Base-by-base conservation (phyloP, 2,797 vertebrate species). In the Sebastes nivosus region DNA sequence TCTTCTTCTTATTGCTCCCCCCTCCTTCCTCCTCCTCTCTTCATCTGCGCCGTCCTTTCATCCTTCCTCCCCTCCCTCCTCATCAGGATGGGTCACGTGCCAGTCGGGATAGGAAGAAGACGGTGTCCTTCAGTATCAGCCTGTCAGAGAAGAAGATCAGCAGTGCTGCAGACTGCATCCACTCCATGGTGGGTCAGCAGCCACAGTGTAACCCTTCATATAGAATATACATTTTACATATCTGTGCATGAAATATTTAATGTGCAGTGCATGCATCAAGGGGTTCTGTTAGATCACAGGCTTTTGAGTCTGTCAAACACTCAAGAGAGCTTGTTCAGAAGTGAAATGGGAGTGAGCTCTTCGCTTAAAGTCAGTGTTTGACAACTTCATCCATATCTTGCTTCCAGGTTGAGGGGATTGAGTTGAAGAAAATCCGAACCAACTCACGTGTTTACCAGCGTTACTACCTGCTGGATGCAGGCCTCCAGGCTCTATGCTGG, bases 81-180 rank as follows among this genome's bases (percentile, higher is more conserved):
- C 55, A 54, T 81, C 77, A 95, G 98, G 97, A 99, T 85, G 97
- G 97, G 80, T 96, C 97, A 8, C 97, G 97, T 67, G 96, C 96
- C 52, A 96, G 97, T 64, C 95, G 97, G 64, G 97, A 99, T 24
- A 93, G 97, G 92, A 99, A 99, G 85, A 99, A 99, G 95, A 99
- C 97, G 0, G 98, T 99, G 79, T 99, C 98, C 0, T 99, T 99
- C 85, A 99, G 98, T 95, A 97, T 97, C 92, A 99, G 97, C 95
- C 96, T 98, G 2, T 96, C 97, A 0, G 97, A 98, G 93, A 98
- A 97, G 77, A 98, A 99, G 91, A 97, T 99, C 91, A 99, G 98
- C 94, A 97, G 97, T 1, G 97, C 97, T 1, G 97, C 97, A 0
- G 98, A 99, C 79, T 99, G 98, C 3, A 98, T 99, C 83, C 97